Evolutionary conservation across 1,140 invertebrate genomes (phyloP).

Genomic region (Hyphantria cunea): DNA sequence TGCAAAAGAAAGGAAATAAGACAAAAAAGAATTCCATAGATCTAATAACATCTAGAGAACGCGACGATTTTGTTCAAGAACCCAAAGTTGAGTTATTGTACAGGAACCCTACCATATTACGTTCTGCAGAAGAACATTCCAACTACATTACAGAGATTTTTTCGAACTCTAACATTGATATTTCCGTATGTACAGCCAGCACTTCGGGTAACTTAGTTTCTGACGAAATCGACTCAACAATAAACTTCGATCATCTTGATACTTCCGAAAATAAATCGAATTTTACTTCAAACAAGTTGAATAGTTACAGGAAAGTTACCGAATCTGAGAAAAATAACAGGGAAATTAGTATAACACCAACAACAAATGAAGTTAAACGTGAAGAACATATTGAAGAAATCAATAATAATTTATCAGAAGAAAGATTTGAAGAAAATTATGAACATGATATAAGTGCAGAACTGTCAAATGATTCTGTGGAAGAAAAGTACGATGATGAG

Average conservation of each 20-base stretch:
- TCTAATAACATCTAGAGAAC: not conserved
- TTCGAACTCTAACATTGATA: conserved; percentile 8
- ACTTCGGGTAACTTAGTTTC: conserved; percentile 24
- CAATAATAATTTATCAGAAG: conserved; percentile 40
- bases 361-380: not conserved
- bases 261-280: conserved; percentile 1
- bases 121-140: conserved; percentile 46
- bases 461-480: conserved; percentile 50
- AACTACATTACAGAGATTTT: conserved; percentile 34
- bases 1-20: conserved; percentile 1
- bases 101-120: conserved; percentile 59
- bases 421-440: conserved; percentile 57
- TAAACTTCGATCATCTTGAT: not conserved
- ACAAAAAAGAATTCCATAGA: conserved; percentile 10
- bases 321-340: no score
- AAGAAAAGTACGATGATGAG: conserved; percentile 42
- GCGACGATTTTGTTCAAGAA: conserved; percentile 17
- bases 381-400: conserved; percentile 7
- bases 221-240: conserved; percentile 13
- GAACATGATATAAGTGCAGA: conserved; percentile 59
- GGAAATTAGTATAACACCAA: not conserved
- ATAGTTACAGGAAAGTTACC: not conserved
- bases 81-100: conserved; percentile 60
- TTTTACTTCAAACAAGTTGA: not conserved
- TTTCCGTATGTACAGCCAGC: conserved; percentile 3